Evolutionary conservation across 2,888 invertebrate species (phyloP), one percentile per base, ranked within the genome.

Genomic region (Anthophora plumipes): DNA sequence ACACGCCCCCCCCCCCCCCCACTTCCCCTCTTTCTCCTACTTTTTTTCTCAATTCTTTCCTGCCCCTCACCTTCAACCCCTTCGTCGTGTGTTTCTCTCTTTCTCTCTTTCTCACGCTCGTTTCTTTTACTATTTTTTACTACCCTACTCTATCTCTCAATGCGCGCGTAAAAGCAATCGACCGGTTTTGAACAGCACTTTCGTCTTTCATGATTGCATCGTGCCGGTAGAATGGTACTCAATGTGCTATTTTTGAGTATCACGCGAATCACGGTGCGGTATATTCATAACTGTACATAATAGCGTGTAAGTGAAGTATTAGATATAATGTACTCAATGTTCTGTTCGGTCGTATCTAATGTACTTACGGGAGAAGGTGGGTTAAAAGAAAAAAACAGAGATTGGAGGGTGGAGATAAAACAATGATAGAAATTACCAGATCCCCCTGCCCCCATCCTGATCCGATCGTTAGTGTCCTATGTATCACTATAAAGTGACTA

Each of bases 131-230:
- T 60, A 37, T 55, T 79, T 77, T 79, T 85, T 59, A 77, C 71
- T 82, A 48, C 67, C 77, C 76, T 66, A 67, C 69, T 72, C 80
- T 72, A 37, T 80, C 79, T 71, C 75, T 79, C 78, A 71, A 69
- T 63, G 66, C 75, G 66, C 75, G 70, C 77, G 83, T 77, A 31
- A 60, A 66, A 76, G 72, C 77, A 77, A 86, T 88, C 86, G 88
- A 86, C 86, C 76, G 86, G 86, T 85, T 86, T 82, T 70, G 82
- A 86, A 77, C 78, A 86, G 76, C 77, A 86, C 76, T 88, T 85
- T 88, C 83, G 86, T 88, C 88, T 88, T 88, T 88, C 86, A 86
- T 83, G 61, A 68, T 82, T 80, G 76, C 77, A 77, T 83, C 80
- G 79, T 78, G 67, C 55, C 63, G 46, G 61, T 85, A 76, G 75